Evolutionary conservation across 1,140 invertebrate species (phyloP).

Genomic region (Caenorhabditis remanei): DNA sequence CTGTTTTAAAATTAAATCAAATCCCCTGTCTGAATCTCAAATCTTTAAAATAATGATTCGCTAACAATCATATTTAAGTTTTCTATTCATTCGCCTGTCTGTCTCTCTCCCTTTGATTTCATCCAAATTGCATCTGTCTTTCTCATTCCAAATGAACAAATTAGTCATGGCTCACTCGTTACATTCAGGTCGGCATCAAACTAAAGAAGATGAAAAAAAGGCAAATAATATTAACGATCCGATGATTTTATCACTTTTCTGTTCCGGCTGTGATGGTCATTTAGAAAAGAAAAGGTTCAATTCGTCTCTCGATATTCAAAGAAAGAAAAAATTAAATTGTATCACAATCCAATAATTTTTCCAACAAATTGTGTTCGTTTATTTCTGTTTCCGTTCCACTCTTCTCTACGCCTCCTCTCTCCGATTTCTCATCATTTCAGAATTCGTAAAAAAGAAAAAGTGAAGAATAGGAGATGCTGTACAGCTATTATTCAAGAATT

Average conservation of each 20-base stretch:
- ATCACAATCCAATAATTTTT: slow-evolving; percentile 18
- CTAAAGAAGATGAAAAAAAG: not conserved
- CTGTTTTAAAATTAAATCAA: no score
- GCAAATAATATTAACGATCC: slow-evolving; percentile 45
- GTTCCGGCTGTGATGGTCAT: slow-evolving; percentile 21
- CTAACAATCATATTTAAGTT: no score
- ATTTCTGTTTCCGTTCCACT: not conserved
- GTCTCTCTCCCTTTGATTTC: no score
- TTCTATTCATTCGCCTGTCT: no score
- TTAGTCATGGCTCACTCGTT: slow-evolving; percentile 47
- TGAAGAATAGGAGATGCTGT: not conserved
- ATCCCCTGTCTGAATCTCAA: no score
- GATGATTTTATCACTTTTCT: slow-evolving; percentile 36
- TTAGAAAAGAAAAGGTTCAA: not conserved
- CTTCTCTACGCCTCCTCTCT: not conserved
- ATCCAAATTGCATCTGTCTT: not conserved
- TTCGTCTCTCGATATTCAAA: not conserved
- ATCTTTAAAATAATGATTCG: no score
- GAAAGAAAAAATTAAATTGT: not conserved
- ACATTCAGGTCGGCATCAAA: not conserved
- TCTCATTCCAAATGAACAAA: slow-evolving; percentile 21
- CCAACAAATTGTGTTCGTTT: slow-evolving; percentile 21
- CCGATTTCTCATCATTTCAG: slow-evolving; percentile 15
- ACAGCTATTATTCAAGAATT: slow-evolving; percentile 50
- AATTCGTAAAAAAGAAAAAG: slow-evolving; percentile 15